phyloP scores from a whole-genome alignment of 2,113 vertebrate genomes.

The Empidonax traillii region DNA sequence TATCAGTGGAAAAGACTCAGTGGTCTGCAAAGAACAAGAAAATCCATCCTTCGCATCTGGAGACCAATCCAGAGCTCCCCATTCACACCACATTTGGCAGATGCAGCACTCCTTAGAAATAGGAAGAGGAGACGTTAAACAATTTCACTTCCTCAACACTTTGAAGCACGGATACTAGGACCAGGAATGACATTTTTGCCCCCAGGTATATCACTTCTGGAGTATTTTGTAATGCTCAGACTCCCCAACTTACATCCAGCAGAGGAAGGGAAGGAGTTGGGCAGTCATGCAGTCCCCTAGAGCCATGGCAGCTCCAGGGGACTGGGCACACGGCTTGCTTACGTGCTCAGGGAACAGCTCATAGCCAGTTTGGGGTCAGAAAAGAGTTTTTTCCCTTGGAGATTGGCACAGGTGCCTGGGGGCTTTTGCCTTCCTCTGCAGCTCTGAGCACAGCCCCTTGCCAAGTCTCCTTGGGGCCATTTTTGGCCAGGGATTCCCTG shows the following conservation, averaged over 20 bases:
- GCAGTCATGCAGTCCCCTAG: neutral
- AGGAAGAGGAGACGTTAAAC: neutral
- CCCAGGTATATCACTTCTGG: neutral
- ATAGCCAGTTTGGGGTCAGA: neutral
- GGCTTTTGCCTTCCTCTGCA: neutral
- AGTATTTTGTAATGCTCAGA: neutral
- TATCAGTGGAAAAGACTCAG: neutral
- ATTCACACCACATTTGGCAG: neutral
- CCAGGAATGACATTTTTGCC: neutral
- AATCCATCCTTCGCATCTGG: neutral
- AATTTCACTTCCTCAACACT: neutral
- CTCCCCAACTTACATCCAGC: neutral
- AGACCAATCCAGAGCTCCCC: neutral
- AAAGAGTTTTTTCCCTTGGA: neutral
- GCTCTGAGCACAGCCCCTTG: neutral
- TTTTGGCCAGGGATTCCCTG: neutral
- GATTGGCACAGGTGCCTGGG: neutral
- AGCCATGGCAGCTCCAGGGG: neutral
- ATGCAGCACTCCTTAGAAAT: neutral
- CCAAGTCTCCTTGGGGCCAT: neutral
- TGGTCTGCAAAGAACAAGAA: neutral
- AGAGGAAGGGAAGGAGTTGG: neutral
- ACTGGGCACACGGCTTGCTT: accelerated
- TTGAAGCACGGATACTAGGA: neutral
- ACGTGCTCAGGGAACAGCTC: neutral